Percentiles rank a stretch among this genome's conserved stretches.
phyloP scores from a whole-genome alignment of 2,888 invertebrate species.

The Antitype chi region DNA sequence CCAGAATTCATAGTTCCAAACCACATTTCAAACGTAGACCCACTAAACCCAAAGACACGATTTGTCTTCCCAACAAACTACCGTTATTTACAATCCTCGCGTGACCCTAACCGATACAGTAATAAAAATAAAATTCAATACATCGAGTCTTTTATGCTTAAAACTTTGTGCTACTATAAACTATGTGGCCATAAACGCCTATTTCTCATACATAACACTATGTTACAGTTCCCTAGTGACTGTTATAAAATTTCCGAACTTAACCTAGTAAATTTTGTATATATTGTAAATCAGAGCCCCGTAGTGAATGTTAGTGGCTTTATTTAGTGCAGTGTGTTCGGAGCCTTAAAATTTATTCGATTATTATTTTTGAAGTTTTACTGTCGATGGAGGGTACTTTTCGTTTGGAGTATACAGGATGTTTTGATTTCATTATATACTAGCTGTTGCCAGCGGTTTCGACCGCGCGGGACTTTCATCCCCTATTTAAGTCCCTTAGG shows the following conservation, averaged over 20 bases:
- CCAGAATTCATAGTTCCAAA: not conserved
- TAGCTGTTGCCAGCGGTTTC: too few relatives aligned
- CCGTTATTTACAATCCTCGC: constrained; percentile 38
- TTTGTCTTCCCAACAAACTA: constrained; percentile 33
- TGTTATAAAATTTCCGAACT: constrained; percentile 61
- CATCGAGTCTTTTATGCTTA: constrained; percentile 50
- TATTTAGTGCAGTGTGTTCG: constrained; percentile 43
- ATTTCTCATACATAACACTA: constrained; percentile 62
- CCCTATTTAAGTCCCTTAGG: too few relatives aligned
- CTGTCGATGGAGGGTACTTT: constrained; percentile 15
- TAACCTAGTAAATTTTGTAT: constrained; percentile 47
- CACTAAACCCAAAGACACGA: constrained; percentile 5
- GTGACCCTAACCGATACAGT: constrained; percentile 38
- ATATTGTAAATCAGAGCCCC: constrained; percentile 51
- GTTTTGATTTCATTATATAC: too few relatives aligned
- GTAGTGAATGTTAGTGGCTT: constrained; percentile 47
- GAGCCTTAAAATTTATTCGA: constrained; percentile 39
- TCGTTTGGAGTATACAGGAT: not conserved
- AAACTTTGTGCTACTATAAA: constrained; percentile 60
- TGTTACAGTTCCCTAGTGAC: constrained; percentile 52
- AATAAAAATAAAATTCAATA: constrained; percentile 55
- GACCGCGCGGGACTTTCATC: too few relatives aligned
- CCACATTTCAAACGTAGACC: not conserved
- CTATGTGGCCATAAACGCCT: constrained; percentile 60
- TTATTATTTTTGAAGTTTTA: constrained; percentile 14